These are phyloP conservation scores for Nibea coibor DNA, from an alignment of 2,113 vertebrate genomes.

Conservation along the genomic window DNA sequence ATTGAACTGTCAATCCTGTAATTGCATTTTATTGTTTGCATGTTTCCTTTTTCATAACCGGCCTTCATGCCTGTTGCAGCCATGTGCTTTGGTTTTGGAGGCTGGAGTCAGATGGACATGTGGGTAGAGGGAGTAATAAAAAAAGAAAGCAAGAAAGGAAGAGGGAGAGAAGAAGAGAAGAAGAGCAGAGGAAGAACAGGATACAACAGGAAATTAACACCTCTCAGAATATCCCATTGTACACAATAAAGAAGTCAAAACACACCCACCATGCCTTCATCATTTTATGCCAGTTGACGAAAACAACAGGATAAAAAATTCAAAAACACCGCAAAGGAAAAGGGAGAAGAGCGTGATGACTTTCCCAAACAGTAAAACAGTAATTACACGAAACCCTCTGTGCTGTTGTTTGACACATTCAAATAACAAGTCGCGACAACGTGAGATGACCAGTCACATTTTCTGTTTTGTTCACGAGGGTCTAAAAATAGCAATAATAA, in stretches of 20 bases:
- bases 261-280: conserved; percentile 13
- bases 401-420: conserved; percentile 62
- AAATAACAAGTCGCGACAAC: conserved; percentile 65
- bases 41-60: conserved; percentile 35
- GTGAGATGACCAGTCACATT: conserved; percentile 69
- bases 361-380: conserved; percentile 67
- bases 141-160: neutral
- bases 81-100: conserved; percentile 31
- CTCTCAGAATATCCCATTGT: conserved; percentile 56
- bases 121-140: conserved; percentile 1
- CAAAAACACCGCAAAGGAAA: conserved; percentile 49
- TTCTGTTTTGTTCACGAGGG: conserved; percentile 59
- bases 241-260: conserved; percentile 31
- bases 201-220: conserved; percentile 55
- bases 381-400: conserved; percentile 66
- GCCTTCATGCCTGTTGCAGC: neutral
- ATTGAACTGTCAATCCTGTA: conserved; percentile 32
- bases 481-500: conserved; percentile 74
- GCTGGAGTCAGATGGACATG: conserved; percentile 10
- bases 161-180: conserved; percentile 3
- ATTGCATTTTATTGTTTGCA: conserved; percentile 46
- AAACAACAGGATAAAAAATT: conserved; percentile 39
- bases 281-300: conserved; percentile 39
- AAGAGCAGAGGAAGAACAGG: conserved; percentile 6
- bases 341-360: conserved; percentile 30